These are phyloP conservation scores for Labia minor DNA, from an alignment of 2,888 invertebrate species.

Conservation along the genomic window DNA sequence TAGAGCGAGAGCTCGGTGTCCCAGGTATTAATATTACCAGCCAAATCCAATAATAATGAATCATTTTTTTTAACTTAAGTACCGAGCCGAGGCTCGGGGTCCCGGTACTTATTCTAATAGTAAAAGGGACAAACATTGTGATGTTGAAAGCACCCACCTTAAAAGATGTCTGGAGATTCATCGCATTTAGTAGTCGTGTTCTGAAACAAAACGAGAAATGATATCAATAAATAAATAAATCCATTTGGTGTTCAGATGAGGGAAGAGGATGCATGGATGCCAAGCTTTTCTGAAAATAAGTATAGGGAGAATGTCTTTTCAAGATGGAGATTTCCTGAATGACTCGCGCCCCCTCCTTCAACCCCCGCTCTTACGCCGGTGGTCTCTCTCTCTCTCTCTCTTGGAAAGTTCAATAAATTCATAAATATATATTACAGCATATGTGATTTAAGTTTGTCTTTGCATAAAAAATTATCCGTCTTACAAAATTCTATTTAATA, in stretches of 20 bases:
- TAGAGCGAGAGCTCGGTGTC: too few species aligned
- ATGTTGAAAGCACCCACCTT: neutral
- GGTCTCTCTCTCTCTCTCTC: neutral
- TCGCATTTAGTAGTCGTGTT: neutral
- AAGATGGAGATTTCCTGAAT: constrained; percentile 5
- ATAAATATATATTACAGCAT: neutral
- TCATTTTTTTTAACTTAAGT: too few species aligned
- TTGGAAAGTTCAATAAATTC: constrained; percentile 2
- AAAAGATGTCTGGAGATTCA: neutral
- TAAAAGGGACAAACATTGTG: too few species aligned
- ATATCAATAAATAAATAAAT: neutral
- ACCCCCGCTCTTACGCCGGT: too few species aligned
- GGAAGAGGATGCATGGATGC: neutral
- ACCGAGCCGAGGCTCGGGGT: too few species aligned
- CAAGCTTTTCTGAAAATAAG: neutral
- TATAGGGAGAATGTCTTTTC: neutral
- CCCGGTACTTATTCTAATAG: too few species aligned
- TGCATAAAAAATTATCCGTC: too few species aligned
- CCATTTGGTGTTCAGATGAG: neutral
- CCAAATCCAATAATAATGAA: too few species aligned
- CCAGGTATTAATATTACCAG: too few species aligned
- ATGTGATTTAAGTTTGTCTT: neutral
- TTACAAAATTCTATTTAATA: too few species aligned
- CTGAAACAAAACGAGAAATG: neutral
- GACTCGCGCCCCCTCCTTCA: neutral